Evolutionary conservation across 2,113 vertebrate species (phyloP), one percentile per base, ranked within the genome.

Genomic region (Mus spicilegus): DNA sequence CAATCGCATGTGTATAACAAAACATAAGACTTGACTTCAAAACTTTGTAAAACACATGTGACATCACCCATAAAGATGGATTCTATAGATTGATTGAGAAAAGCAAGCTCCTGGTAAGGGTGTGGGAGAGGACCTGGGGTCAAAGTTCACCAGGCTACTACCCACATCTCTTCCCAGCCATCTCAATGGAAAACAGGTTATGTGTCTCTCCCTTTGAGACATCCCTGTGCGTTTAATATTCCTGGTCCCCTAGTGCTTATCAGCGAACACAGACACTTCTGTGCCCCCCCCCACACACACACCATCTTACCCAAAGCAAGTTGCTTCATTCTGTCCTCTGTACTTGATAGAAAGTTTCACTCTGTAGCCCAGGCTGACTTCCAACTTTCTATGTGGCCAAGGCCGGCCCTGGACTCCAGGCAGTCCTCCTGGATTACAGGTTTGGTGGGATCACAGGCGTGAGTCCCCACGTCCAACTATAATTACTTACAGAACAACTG

Each of bases 401-500:
- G 80, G 56, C 56, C 61, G 56, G 82, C 61, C 82, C 33, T 85
- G 61, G 20, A 85, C 61, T 67, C 58, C 36, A 9, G 20, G 82
- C 42, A 22, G 61, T 49, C 84, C 39, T 33, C 61, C 26, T 86
- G 69, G 22, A 82, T 39, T 19, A 13, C 11, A 33, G 61, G 28
- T 24, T 17, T 10, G 76, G 28, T 7, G 11, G 36, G 10, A 82
- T 39, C 33, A 13, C 11, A 33, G 61, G 28, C 16, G 4, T 12
- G 61, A 49, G 58, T 26, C n/a, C 8, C 24, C n/a, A 16, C 17
- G 4, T n/a, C n/a, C 89, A 73, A 39, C 39, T 33, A 56, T 26
- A 73, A 84, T 56, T 3, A 42, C 26, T 42, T 42, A 3, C 0
- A 39, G 30, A 85, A 82, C 33, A 14, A 0, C 3, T 0, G 0